Percentiles rank a stretch among this genome's conserved stretches.
Conservation (phyloP, 2,888 invertebrate genomes). For the Tachina lurida region DNA sequence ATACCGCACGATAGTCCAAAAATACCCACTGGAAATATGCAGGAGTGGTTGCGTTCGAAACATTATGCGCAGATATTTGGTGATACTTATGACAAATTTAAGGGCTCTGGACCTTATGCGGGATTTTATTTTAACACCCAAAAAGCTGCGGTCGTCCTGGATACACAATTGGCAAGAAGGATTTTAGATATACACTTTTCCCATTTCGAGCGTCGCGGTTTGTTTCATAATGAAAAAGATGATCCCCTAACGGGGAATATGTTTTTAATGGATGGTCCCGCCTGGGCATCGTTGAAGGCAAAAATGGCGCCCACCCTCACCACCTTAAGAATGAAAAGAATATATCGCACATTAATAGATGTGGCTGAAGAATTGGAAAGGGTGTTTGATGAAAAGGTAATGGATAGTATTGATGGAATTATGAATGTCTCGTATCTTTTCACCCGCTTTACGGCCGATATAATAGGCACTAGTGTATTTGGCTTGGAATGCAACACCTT, state of each 20-base stretch:
- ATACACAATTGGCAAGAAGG: background rate
- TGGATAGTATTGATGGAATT: constrained; percentile 4
- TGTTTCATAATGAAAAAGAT: constrained; percentile 76
- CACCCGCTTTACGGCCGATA: constrained; percentile 83
- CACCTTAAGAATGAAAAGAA: constrained; percentile 83
- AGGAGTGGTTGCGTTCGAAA: background rate
- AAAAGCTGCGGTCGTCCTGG: background rate
- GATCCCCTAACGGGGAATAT: constrained; percentile 81
- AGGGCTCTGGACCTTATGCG: background rate
- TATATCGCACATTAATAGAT: constrained; percentile 80
- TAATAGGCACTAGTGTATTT: constrained; percentile 83
- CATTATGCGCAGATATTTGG: background rate
- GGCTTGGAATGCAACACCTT: constrained; percentile 83
- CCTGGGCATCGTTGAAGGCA: constrained; percentile 81
- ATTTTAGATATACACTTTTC: constrained; percentile 75
- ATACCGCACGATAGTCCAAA: background rate
- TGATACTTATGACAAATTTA: background rate
- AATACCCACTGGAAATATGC: constrained; percentile 4
- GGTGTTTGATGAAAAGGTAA: constrained; percentile 60
- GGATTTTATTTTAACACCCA: constrained; percentile 15
- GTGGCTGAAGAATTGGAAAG: constrained; percentile 73
- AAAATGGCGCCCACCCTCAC: constrained; percentile 83
- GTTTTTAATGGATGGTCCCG: constrained; percentile 78
- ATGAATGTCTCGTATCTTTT: constrained; percentile 79
- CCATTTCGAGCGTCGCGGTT: constrained; percentile 74